Percentiles rank a stretch among this genome's conserved stretches.
These are phyloP conservation scores for Pogonomyrmex barbatus DNA, from an alignment of 1,140 invertebrate species.

Conservation along the genomic window DNA sequence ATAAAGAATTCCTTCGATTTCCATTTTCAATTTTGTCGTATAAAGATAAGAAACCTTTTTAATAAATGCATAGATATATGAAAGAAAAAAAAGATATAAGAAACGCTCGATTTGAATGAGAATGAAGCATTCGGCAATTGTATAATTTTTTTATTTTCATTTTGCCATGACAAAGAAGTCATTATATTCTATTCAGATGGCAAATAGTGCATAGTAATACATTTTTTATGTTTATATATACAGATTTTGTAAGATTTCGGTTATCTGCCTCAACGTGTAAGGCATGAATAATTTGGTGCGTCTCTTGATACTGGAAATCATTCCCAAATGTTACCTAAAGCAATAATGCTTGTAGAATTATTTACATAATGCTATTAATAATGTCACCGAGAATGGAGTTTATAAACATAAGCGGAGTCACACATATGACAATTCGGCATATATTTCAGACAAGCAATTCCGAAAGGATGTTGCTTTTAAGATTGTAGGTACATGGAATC, in stretches of 20 bases:
- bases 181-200: neutral
- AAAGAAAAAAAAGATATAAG: neutral
- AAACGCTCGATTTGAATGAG: neutral
- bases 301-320: neutral
- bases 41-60: slow-evolving; percentile 9
- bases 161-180: neutral
- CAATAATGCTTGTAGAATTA: neutral
- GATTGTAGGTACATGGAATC: neutral
- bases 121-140: neutral
- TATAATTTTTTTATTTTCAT: neutral
- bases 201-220: neutral
- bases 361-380: slow-evolving; percentile 19
- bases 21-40: neutral
- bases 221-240: neutral
- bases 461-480: neutral
- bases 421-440: neutral
- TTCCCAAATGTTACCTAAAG: neutral
- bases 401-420: neutral
- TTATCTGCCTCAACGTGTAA: neutral
- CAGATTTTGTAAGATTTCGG: neutral
- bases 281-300: neutral
- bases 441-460: neutral
- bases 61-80: neutral
- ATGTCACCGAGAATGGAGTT: neutral
- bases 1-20: neutral